Evolutionary conservation across 2,797 vertebrate genomes (phyloP).

Genomic region (Geotrypetes seraphini): DNA sequence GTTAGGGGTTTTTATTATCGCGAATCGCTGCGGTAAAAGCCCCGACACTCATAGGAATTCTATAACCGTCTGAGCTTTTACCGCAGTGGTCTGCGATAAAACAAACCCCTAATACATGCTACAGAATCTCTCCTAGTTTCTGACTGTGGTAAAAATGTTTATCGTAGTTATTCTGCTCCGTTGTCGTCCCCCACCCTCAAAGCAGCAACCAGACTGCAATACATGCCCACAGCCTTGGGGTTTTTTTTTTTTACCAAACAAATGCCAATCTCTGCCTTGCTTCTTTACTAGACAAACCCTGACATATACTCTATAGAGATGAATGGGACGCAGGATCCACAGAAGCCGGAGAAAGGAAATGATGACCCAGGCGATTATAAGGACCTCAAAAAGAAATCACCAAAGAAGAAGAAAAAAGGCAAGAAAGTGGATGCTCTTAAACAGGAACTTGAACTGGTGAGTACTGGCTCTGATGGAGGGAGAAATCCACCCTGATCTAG

Average conservation of each 20-base stretch:
- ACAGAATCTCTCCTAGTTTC: too few relatives aligned
- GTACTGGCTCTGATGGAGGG: constrained; percentile 6
- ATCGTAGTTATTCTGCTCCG: background rate
- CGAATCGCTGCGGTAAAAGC: too few relatives aligned
- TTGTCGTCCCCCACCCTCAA: too few relatives aligned
- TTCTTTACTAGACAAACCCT: constrained; percentile 35
- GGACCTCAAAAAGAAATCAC: constrained; percentile 21
- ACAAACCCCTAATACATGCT: too few relatives aligned
- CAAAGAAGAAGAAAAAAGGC: constrained; percentile 21
- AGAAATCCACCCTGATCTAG: background rate
- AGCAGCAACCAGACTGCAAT: too few relatives aligned
- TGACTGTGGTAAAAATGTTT: background rate
- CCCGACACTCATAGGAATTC: too few relatives aligned
- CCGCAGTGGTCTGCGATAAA: too few relatives aligned
- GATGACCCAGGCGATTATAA: constrained; percentile 27
- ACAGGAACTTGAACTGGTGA: constrained; percentile 55
- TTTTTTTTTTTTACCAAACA: too few relatives aligned
- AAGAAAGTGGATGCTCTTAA: constrained; percentile 39
- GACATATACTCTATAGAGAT: constrained; percentile 52
- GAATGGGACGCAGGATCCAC: constrained; percentile 31
- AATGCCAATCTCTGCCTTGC: too few relatives aligned
- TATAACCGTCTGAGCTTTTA: too few relatives aligned
- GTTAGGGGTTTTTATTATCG: too few relatives aligned
- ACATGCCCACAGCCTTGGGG: too few relatives aligned
- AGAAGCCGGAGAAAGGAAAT: constrained; percentile 4